A percentile compares a stretch with the other conserved stretches of the same genome.
These are phyloP conservation scores for Parambassis ranga DNA, from an alignment of 2,797 vertebrate genomes.

Conservation along the genomic window DNA sequence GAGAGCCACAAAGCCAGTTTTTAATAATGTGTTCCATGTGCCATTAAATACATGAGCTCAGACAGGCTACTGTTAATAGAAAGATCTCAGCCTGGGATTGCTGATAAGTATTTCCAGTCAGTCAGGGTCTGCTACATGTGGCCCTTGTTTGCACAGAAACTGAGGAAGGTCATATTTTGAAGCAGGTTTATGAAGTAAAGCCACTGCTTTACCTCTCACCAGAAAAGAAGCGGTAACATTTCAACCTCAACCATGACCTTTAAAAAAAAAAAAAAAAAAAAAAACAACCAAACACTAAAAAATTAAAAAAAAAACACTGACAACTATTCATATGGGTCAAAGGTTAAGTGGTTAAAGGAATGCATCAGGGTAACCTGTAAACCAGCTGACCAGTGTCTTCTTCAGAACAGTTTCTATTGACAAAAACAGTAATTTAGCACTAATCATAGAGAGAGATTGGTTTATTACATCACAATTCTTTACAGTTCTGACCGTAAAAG, in stretches of 20 bases:
- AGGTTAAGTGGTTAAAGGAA: neutral
- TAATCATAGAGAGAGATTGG: no score
- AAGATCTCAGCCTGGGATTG: neutral
- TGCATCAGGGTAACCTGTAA: neutral
- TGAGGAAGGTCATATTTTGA: neutral
- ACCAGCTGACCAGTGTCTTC: neutral
- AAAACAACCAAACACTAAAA: no score
- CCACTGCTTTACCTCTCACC: no score
- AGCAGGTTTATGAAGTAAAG: neutral
- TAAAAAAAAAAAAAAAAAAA: no score
- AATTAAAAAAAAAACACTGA: no score
- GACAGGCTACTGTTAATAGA: conserved; percentile 7
- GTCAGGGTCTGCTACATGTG: conserved; percentile 2
- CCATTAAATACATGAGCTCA: neutral
- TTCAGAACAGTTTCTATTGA: neutral
- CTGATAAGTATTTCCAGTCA: conserved; percentile 6
- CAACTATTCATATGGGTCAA: neutral
- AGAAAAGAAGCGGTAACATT: no score
- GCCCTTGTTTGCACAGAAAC: neutral
- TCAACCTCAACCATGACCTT: no score
- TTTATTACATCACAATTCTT: no score
- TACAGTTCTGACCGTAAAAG: no score
- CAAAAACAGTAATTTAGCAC: no score
- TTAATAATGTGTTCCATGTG: neutral
- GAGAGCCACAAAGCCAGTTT: neutral